Percentiles rank a stretch among this genome's conserved stretches.
Evolutionary conservation across 30 jellyfish, hydroid and myxozoan genomes (phyloP).

Genomic region (Mastigias papua): DNA sequence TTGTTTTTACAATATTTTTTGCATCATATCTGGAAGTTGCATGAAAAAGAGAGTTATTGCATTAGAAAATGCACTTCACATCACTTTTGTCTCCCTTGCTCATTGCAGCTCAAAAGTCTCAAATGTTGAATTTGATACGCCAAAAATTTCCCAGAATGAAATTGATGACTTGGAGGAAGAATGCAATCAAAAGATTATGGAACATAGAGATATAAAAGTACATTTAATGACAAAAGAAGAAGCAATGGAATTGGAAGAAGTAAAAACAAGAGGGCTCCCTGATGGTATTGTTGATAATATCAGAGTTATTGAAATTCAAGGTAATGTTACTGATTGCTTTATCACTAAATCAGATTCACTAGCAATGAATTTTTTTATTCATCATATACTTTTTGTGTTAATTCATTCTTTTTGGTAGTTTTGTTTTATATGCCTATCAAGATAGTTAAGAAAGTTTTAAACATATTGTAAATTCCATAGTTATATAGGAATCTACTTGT

Average conservation of each 20-base stretch:
- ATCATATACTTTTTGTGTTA: too few species aligned
- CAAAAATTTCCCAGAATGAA: constrained; percentile 78
- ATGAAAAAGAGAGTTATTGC: too few species aligned
- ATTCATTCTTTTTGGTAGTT: too few species aligned
- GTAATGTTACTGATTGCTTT: constrained; percentile 14
- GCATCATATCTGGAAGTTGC: too few species aligned
- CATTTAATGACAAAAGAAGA: constrained; percentile 87
- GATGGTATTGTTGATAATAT: constrained; percentile 85
- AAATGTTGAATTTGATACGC: constrained; percentile 82
- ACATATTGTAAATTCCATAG: too few species aligned
- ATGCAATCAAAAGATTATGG: constrained; percentile 72
- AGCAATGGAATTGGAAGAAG: constrained; percentile 90
- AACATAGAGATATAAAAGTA: constrained; percentile 64
- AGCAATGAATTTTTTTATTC: too few species aligned
- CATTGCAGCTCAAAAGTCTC: constrained; percentile 50
- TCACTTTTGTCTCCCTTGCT: neutral
- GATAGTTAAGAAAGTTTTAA: too few species aligned
- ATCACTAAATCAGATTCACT: too few species aligned
- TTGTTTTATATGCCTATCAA: too few species aligned
- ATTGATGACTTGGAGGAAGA: constrained; percentile 72
- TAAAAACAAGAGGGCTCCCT: constrained; percentile 89
- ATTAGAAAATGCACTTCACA: too few species aligned
- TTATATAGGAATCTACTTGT: too few species aligned
- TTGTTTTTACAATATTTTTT: too few species aligned
- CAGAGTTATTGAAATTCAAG: constrained; percentile 89